phyloP scores from a whole-genome alignment of 1,140 invertebrate genomes.

The Dolichoris vasculosae region DNA sequence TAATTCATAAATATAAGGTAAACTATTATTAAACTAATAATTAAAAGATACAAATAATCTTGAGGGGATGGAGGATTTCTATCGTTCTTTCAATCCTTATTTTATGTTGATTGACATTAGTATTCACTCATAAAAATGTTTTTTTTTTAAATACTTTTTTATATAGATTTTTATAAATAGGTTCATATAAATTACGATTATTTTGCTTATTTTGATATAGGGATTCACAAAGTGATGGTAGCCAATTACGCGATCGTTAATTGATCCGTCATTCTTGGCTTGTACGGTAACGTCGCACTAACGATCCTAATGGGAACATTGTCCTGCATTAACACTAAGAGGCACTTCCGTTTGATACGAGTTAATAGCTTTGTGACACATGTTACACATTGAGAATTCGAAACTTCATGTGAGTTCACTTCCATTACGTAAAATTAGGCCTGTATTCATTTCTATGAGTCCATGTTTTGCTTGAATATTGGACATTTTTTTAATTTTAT shows the following conservation, averaged over 20 bases:
- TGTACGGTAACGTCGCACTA: slow-evolving; percentile 41
- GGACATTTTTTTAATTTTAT: background rate
- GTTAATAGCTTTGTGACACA: slow-evolving; percentile 42
- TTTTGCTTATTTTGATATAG: background rate
- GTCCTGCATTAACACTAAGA: slow-evolving; percentile 56
- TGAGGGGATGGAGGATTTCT: no score
- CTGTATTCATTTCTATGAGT: no score
- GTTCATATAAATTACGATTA: no score
- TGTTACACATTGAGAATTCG: slow-evolving; percentile 42
- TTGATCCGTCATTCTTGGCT: slow-evolving; percentile 57
- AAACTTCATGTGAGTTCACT: background rate
- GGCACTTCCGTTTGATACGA: slow-evolving; percentile 55
- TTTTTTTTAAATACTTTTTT: no score
- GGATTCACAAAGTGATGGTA: background rate
- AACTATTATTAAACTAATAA: no score
- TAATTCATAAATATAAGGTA: no score
- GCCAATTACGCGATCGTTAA: slow-evolving; percentile 58
- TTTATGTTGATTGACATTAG: no score
- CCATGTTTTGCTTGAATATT: no score
- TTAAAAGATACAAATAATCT: no score
- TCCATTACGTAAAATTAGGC: background rate
- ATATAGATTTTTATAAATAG: no score
- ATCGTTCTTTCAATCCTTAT: no score
- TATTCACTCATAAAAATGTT: no score
- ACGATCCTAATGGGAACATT: slow-evolving; percentile 57